phyloP scores from a whole-genome alignment of 1,140 invertebrate species.

The Goniozus legneri region DNA sequence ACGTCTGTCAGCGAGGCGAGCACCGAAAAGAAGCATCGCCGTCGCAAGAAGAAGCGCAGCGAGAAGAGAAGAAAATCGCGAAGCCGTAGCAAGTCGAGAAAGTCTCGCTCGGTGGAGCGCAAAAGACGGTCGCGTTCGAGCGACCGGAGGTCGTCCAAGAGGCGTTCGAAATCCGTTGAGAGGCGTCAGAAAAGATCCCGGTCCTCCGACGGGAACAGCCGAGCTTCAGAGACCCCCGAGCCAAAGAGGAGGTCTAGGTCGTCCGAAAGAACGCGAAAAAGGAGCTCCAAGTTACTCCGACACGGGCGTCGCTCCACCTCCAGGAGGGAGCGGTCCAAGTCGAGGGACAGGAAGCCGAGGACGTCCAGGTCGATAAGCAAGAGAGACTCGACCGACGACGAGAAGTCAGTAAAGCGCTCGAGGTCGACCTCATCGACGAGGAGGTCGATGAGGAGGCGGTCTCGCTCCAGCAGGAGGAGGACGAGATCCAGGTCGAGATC shows the following conservation, averaged over 20 bases:
- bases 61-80: conserved; percentile 20
- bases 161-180: neutral
- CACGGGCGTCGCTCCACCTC: conserved; percentile 29
- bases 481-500: conserved; percentile 3
- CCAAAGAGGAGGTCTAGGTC: neutral
- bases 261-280: neutral
- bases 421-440: conserved; percentile 23
- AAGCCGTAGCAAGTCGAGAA: conserved; percentile 41
- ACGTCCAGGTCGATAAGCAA: conserved; percentile 31
- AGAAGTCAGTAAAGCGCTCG: no score
- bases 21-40: neutral
- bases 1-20: conserved; percentile 6
- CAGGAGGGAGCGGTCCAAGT: conserved; percentile 34
- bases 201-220: neutral
- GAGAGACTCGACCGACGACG: neutral
- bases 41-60: conserved; percentile 2
- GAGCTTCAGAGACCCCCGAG: no score
- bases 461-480: conserved; percentile 27
- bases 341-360: conserved; percentile 25
- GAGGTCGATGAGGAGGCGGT: conserved; percentile 34
- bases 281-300: neutral
- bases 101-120: no score
- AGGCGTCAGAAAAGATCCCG: neutral
- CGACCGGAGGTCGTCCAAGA: no score
- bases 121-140: no score